Base-by-base conservation (phyloP, 2,797 vertebrate species). In the Coreius guichenoti region DNA sequence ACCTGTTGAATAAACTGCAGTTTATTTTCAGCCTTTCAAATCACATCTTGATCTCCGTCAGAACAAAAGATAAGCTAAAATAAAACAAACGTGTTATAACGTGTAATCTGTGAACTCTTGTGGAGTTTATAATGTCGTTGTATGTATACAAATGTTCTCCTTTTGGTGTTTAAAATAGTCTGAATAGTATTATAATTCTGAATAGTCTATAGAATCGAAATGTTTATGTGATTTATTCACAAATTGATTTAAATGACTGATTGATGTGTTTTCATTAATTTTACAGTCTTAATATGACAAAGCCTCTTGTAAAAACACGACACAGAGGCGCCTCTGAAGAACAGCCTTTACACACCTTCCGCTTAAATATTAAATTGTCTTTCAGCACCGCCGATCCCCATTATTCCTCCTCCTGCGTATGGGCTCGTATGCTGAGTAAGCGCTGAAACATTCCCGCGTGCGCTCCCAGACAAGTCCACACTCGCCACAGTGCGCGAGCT, bases 391-490 rank as follows among this genome's bases (percentile, higher is more conserved):
- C 12, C 56, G 73, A 83, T 78, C 81, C 61, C 82, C 72, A 81
- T 79, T 85, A 85, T 88, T 87, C 81, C 88, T 82, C 76, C 39
- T 43, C 39, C 68, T 84, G 88, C 79, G 67, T 86, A 89, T 77
- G 56, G 83, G 74, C 65, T 63, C 84, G 70, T n/a, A 85, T 86
- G 87, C 90, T 91, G 89, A 89, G 87, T 89, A 89, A 88, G 83
- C 85, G 47, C 92, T 78, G 86, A 94, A 95, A 94, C 93, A 95
- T 95, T 94, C 80, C 91, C 91, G 89, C 92, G 92, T 93, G 93
- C 86, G 92, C 90, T 93, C 93, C 84, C 90, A 87, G 93, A 92
- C 95, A 95, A 92, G 95, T 95, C 91, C 89, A 90, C 93, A 95
- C 95, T 95, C 93, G 93, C 84, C 58, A 84, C 72, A 83, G 69